A percentile compares a stretch with the other conserved stretches of the same genome.
Conservation (phyloP, 2,888 invertebrate species). For the Cantharis flavilabris region DNA sequence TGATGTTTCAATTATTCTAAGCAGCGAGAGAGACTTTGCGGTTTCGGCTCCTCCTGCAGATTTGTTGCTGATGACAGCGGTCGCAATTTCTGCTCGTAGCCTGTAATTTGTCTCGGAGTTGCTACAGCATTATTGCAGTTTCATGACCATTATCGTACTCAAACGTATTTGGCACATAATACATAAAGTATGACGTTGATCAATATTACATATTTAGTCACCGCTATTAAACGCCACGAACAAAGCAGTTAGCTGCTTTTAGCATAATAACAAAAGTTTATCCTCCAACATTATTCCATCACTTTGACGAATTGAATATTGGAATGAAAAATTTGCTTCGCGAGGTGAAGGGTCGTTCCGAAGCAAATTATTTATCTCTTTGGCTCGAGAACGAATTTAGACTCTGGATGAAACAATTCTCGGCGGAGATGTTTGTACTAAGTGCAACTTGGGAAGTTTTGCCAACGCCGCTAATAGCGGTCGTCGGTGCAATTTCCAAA, state of each 20-base stretch:
- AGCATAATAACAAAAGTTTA: background rate
- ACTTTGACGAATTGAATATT: background rate
- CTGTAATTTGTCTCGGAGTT: constrained; percentile 27
- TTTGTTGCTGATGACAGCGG: constrained; percentile 29
- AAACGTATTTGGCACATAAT: constrained; percentile 35
- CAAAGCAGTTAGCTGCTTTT: background rate
- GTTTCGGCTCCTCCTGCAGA: constrained; percentile 19
- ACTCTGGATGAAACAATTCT: constrained; percentile 14
- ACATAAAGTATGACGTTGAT: constrained; percentile 32
- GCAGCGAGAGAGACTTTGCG: constrained; percentile 22
- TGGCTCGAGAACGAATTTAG: background rate
- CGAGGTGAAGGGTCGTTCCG: background rate
- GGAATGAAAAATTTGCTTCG: background rate
- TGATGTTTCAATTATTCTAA: constrained; percentile 27
- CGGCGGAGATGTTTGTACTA: constrained; percentile 25
- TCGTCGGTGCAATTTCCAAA: constrained; percentile 31
- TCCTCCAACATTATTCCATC: background rate
- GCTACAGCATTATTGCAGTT: constrained; percentile 21
- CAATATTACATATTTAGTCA: constrained; percentile 20
- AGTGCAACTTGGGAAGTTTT: constrained; percentile 31
- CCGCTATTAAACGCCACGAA: background rate
- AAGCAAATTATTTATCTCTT: background rate
- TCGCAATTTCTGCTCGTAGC: constrained; percentile 25
- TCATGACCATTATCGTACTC: constrained; percentile 33
- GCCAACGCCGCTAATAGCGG: constrained; percentile 22